A percentile compares a stretch with the other conserved stretches of the same genome.
phyloP scores from a whole-genome alignment of 1,140 invertebrate genomes.

The Caenorhabditis tropicalis region DNA sequence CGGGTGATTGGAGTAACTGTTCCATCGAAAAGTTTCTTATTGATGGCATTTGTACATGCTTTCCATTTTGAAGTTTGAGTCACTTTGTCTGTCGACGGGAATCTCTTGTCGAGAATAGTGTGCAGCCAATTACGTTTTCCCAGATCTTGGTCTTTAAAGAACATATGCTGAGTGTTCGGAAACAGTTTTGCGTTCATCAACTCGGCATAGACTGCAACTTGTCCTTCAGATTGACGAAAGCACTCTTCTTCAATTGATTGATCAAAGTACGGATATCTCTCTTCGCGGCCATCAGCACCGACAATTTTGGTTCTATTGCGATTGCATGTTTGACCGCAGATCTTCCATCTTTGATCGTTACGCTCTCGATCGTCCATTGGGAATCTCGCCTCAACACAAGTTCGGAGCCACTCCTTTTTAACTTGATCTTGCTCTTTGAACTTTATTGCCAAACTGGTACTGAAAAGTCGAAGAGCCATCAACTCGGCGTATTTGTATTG shows the following conservation, averaged over 20 bases:
- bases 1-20: neutral
- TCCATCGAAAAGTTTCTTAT: slow-evolving; percentile 45
- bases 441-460: neutral
- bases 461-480: slow-evolving; percentile 42
- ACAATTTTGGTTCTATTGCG: slow-evolving; percentile 46
- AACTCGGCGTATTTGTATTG: slow-evolving; percentile 46
- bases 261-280: slow-evolving; percentile 46
- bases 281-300: slow-evolving; percentile 36
- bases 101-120: slow-evolving; percentile 19
- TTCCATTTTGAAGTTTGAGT: slow-evolving; percentile 48
- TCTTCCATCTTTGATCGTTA: slow-evolving; percentile 48
- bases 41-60: slow-evolving; percentile 43
- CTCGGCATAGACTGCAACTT: slow-evolving; percentile 34
- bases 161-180: slow-evolving; percentile 27
- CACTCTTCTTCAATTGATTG: slow-evolving; percentile 50
- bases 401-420: slow-evolving; percentile 45
- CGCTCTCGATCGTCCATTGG: slow-evolving; percentile 19
- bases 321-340: slow-evolving; percentile 38
- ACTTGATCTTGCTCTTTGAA: slow-evolving; percentile 52
- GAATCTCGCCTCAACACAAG: slow-evolving; percentile 41
- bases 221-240: slow-evolving; percentile 1
- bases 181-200: slow-evolving; percentile 37
- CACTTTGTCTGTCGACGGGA: slow-evolving; percentile 39
- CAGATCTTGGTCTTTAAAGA: slow-evolving; percentile 52
- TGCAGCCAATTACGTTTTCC: slow-evolving; percentile 50